phyloP scores from a whole-genome alignment of 2,797 vertebrate genomes.

The Chelmon rostratus region DNA sequence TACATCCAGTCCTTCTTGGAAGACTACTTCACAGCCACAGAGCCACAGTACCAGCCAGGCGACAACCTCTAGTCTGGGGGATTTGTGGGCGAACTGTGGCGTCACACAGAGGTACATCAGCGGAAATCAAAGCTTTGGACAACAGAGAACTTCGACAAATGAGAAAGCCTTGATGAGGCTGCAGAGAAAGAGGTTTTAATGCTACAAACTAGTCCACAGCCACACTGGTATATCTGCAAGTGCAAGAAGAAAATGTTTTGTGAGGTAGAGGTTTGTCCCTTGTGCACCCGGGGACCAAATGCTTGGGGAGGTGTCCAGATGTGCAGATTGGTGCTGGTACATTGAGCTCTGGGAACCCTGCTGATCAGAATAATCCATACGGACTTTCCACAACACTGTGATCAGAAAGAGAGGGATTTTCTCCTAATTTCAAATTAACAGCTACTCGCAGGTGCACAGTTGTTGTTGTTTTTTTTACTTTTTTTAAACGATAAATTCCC shows the following conservation, averaged over 20 bases:
- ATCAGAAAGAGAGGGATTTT: constrained; percentile 59
- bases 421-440: constrained; percentile 53
- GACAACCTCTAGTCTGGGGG: constrained; percentile 92
- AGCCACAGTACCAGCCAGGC: constrained; percentile 98
- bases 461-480: constrained; percentile 52
- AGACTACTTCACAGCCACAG: constrained; percentile 99
- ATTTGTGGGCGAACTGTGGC: constrained; percentile 19
- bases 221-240: constrained; percentile 46
- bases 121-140: constrained; percentile 42
- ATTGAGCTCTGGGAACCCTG: constrained; percentile 60
- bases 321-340: constrained; percentile 50
- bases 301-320: constrained; percentile 35
- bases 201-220: constrained; percentile 42
- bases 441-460: constrained; percentile 63
- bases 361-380: constrained; percentile 53
- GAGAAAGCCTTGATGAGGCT: constrained; percentile 33
- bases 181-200: constrained; percentile 36
- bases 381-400: constrained; percentile 80
- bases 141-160: constrained; percentile 23
- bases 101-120: constrained; percentile 17
- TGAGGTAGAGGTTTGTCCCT: constrained; percentile 46
- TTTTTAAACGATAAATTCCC: constrained; percentile 27
- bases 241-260: constrained; percentile 30
- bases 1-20: constrained; percentile 99
- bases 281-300: constrained; percentile 37